Base-by-base conservation (phyloP, 2,113 vertebrate genomes). In the Mormyrus iriodes region DNA sequence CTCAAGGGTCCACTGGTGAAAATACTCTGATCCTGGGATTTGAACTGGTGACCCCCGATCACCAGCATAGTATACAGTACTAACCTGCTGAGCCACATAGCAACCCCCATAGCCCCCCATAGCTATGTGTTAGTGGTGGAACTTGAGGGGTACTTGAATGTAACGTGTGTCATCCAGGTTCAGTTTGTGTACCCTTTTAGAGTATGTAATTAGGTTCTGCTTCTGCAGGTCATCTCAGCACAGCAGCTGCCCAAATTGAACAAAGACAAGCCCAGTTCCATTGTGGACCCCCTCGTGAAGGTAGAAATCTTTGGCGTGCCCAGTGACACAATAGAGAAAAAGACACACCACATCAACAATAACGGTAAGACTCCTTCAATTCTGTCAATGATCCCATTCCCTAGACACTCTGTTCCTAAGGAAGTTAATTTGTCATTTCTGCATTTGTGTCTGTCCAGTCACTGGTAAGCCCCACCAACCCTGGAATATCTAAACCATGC, bases 231-330 rank as follows among this genome's bases (percentile, higher is more conserved):
- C 89, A 99, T 99, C 94, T 97, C 98, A 42, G 98, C 97, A 55
- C 98, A 99, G 93, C 98, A 99, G 94, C 93, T 99, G 58, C 98
- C 98, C 5, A 99, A 99, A 93, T 90, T 98, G 84, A 98, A 97
- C 93, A 97, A 96, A 93, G 95, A 95, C 86, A 98, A 98, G 90
- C 7, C 89, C 4, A 97, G 95, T 17, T 98, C 98, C 4, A 98
- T 99, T 0, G 98, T 99, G 76, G 98, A 99, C 92, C 98, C 98
- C 6, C 96, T 96, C 89, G 98, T 99, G 24, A 97, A 92, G 0
- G 93, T 99, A 92, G 97, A 99, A 92, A 94, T 99, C 89, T 91
- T 93, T 0, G 98, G 98, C 0, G 95, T 99, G 69, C 94, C 93
- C 2, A 94, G 89, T n/a, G 98, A 99, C 83, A 86, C 90, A 12